A percentile compares a stretch with the other conserved stretches of the same genome.
These are phyloP conservation scores for Anadara kagoshimensis DNA, from an alignment of 1,140 invertebrate species.

Conservation along the genomic window DNA sequence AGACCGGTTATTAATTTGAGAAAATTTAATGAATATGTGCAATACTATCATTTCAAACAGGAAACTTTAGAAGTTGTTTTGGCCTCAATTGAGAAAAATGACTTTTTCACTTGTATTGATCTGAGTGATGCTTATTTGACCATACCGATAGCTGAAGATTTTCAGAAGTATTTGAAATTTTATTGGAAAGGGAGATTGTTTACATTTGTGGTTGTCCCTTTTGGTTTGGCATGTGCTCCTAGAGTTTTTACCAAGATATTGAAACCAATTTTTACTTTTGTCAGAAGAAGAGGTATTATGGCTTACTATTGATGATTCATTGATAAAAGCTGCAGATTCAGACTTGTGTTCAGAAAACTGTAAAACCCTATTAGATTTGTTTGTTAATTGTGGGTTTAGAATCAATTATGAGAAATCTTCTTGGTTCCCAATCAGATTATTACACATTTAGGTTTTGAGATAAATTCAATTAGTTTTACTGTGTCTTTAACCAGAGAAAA, in stretches of 20 bases:
- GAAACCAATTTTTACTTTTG: constrained; percentile 1
- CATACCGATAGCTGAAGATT: not conserved
- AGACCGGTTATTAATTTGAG: constrained; percentile 36
- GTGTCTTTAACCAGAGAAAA: constrained; percentile 8
- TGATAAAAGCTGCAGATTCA: not conserved
- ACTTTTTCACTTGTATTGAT: constrained; percentile 11
- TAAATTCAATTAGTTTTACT: constrained; percentile 5
- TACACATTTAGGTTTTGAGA: constrained; percentile 13
- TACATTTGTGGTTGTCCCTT: constrained; percentile 21
- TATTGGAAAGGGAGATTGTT: constrained; percentile 24
- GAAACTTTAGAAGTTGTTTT: constrained; percentile 11
- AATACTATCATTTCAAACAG: constrained; percentile 15
- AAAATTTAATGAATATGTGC: constrained; percentile 1
- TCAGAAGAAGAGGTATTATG: not conserved
- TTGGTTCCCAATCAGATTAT: constrained; percentile 8
- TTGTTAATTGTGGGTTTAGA: constrained; percentile 10
- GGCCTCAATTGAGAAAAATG: not conserved
- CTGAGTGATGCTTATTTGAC: constrained; percentile 22
- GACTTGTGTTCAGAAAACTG: not conserved
- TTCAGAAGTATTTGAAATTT: constrained; percentile 28
- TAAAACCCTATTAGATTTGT: not conserved
- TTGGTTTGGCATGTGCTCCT: constrained; percentile 24
- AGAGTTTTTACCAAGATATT: constrained; percentile 22
- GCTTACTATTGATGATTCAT: constrained; percentile 11
- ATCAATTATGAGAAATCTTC: constrained; percentile 17